phyloP scores from a whole-genome alignment of 1,140 invertebrate genomes.

The Micrasema longulum region DNA sequence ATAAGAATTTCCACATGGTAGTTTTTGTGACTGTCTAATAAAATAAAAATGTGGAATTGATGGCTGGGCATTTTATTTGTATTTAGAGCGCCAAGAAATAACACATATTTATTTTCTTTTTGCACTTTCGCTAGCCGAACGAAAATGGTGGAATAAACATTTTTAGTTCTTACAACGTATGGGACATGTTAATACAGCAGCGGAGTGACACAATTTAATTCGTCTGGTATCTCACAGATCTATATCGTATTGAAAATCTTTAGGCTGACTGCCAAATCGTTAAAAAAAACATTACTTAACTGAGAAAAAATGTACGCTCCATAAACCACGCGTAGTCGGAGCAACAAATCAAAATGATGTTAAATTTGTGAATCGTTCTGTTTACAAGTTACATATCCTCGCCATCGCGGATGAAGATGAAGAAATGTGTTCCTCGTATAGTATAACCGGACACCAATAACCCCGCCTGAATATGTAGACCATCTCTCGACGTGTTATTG shows the following conservation, averaged over 20 bases:
- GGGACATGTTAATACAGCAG: conserved; percentile 1
- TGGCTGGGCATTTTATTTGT: too few relatives aligned
- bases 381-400: neutral
- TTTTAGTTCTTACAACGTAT: conserved; percentile 6
- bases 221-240: conserved; percentile 8
- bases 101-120: too few relatives aligned
- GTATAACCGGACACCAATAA: too few relatives aligned
- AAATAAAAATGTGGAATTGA: too few relatives aligned
- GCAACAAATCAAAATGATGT: conserved; percentile 10
- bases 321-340: conserved; percentile 12
- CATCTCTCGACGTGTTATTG: too few relatives aligned
- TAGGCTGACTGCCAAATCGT: conserved; percentile 16
- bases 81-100: too few relatives aligned
- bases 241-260: conserved; percentile 6
- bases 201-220: conserved; percentile 1
- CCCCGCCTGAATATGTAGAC: too few relatives aligned
- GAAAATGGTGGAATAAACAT: neutral
- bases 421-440: too few relatives aligned
- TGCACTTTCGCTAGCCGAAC: neutral
- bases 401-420: too few relatives aligned
- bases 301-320: conserved; percentile 1
- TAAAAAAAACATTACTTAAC: conserved; percentile 21
- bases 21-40: too few relatives aligned
- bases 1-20: too few relatives aligned
- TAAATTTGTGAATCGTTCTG: conserved; percentile 4